Base-by-base conservation (phyloP, 2,888 invertebrate species). In the Drosophila atripex region DNA sequence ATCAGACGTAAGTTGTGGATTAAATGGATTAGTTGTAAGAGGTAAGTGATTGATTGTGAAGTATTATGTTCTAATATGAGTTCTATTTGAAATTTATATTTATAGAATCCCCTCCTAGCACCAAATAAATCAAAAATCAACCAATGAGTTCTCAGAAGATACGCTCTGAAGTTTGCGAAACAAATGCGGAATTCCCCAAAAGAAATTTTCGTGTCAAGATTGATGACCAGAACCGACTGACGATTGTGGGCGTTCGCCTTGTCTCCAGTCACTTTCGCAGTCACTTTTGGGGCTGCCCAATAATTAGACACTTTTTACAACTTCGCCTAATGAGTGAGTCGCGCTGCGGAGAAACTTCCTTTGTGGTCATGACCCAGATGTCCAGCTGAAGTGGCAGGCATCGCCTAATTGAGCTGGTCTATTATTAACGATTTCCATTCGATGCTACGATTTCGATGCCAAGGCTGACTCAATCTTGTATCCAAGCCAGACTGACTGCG, bases 311-410 rank as follows among this genome's bases (percentile, higher is more conserved):
- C 64, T 47, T 61, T 70, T 70, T 51, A 47, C 54, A 43, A 32
- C 28, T 53, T 21, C 28, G 76, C 70, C 77, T 82, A 76, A 72
- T 85, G 71, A 68, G 43, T 14, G 35, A 35, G 32, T 35, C 18
- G 21, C 46, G 39, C 38, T 12, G 43, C 18, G 43, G 43, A 46
- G 32, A 73, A 85, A 78, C 82, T 76, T 77, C 82, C 75, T 64
- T 83, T 76, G 80, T 72, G 54, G 86, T 68, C 79, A 64, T 84
- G 84, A 84, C 84, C 84, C 64, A 84, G 75, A 86, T 84, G 83
- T 82, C 68, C 69, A 38, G 38, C 55, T 80, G 80, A 76, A 76
- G 86, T 78, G 87, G 75, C 74, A 84, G 75, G 77, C 72, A 80
- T 71, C 66, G 70, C 76, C 88, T 84, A 78, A 77, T 72, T 78